phyloP scores from a whole-genome alignment of 2,888 invertebrate genomes.

The Drosophila lacicola region DNA sequence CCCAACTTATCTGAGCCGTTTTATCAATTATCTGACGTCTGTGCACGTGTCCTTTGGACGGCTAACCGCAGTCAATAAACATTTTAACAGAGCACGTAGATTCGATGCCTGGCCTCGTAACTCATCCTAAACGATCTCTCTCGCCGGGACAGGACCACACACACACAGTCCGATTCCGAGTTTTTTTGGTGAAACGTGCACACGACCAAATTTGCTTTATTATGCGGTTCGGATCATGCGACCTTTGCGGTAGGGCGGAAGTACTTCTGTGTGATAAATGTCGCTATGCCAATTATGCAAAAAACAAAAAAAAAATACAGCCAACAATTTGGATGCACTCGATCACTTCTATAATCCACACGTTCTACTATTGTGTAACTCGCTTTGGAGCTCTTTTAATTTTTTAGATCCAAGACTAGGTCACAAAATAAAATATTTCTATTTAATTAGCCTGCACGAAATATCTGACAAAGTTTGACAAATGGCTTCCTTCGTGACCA shows the following conservation, averaged over 20 bases:
- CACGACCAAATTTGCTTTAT: constrained; percentile 66
- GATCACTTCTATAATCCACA: constrained; percentile 7
- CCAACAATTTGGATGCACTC: constrained; percentile 10
- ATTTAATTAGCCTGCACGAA: constrained; percentile 68
- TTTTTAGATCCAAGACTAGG: constrained; percentile 21
- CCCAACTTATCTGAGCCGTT: constrained; percentile 56
- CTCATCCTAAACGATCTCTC: constrained; percentile 69
- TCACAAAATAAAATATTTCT: constrained; percentile 48
- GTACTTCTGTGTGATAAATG: constrained; percentile 43
- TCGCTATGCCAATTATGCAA: constrained; percentile 55
- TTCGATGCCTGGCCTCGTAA: constrained; percentile 64
- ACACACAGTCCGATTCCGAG: constrained; percentile 43
- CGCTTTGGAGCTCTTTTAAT: constrained; percentile 11
- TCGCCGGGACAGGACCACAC: constrained; percentile 54
- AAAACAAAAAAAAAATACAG: constrained; percentile 3
- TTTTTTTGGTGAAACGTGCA: constrained; percentile 58
- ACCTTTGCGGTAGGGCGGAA: constrained; percentile 57
- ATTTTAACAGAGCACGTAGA: constrained; percentile 52
- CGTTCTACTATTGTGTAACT: neutral
- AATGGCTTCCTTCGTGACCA: constrained; percentile 69
- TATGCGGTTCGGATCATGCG: constrained; percentile 54
- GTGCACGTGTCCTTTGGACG: constrained; percentile 66
- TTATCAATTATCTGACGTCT: constrained; percentile 67
- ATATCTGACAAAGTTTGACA: constrained; percentile 62
- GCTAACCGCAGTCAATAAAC: constrained; percentile 20